Base-by-base conservation (phyloP, 2,888 invertebrate genomes). In the Nasonia oneida region DNA sequence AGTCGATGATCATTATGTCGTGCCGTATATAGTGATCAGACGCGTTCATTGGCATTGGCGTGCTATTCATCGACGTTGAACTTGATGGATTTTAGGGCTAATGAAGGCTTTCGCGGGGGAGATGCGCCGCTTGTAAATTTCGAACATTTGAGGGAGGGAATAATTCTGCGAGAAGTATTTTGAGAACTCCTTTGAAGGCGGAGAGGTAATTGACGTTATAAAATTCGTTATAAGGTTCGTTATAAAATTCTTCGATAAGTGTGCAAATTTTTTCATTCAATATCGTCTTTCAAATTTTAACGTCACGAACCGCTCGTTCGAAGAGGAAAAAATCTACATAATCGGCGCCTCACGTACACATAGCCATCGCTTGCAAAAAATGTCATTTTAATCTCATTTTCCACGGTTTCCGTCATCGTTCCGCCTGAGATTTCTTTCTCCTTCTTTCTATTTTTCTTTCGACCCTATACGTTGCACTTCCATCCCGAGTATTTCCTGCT, bases 381-480 rank as follows among this genome's bases (percentile, higher is more conserved):
- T 73, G 57, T 57, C 57, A 81, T 74, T 81, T 74, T 74, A 81
- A 81, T 81, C 81, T 73, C 39, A 73, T 81, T 71, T 73, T 18
- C 50, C 50, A 50, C 15, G 67, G 12, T 23, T 61, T 42, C 42
- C 78, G 33, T 37, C 76, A 37, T 57, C 29, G 4, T 61, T 57
- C 33, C 10, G 18, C 39, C 61, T n/a, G 57, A n/a, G 76, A 61
- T 57, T 73, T 29, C 81, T 73, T 57, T 53, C 53, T 50, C 37
- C 12, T 53, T 37, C 61, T 29, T 29, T 57, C 39, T 57, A 37
- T 39, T 57, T 77, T 33, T 61, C 37, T 39, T 61, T 61, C 76
- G 37, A 29, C 39, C 18, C 18, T 2, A n/a, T 29, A 8, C 15
- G 71, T n/a, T 70, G 70, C 12, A 73, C 42, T 23, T 64, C 33